Base-by-base conservation (phyloP, 92 coral and sea anemone species). In the Hydrozoanthus gracilis region DNA sequence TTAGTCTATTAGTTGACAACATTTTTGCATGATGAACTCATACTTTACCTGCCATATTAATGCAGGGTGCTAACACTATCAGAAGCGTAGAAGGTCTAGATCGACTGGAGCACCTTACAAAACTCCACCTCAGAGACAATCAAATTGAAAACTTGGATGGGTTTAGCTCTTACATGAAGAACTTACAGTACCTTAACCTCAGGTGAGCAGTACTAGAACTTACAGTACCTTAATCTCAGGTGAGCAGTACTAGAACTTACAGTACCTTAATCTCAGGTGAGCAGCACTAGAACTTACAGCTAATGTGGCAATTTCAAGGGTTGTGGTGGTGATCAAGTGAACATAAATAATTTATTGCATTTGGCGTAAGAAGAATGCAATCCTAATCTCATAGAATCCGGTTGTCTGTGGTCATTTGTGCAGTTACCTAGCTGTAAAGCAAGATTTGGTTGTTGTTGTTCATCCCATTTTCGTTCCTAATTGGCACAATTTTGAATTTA, bases 111-210 rank as follows among this genome's bases (percentile, higher is more conserved):
- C 99, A 97, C 77, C 90, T 97, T 14, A 90, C 95, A 4, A 92
- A 91, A 47, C 89, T 97, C 8, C 99, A 97, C 83, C 94, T 97
- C 14, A 94, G 99, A 65, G 99, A 97, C 75, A 97, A 97, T 84
- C 98, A 93, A 86, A 95, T 97, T 75, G 95, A 95, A 4, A 97
- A 91, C 70, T 91, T 97, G 61, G 99, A 95, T 86, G 99, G 99
- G 62, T 97, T 97, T 83, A 90, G 97, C 15, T 92, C 93, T 51
- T 87, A 89, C 76, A 97, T 97, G 99, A 97, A 93, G 87, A 92
- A 92, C 64, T 79, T 97, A 17, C 99, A 97, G 83, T 97, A 97
- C 73, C 8, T 97, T 3, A 97, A 97, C 86, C 80, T 97, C 76
- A 92, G 99, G 99, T 93, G 45, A 85, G 90, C 54, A n/a, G 11